Base-by-base conservation (phyloP, 2,888 invertebrate genomes). In the Campoletis raptor region DNA sequence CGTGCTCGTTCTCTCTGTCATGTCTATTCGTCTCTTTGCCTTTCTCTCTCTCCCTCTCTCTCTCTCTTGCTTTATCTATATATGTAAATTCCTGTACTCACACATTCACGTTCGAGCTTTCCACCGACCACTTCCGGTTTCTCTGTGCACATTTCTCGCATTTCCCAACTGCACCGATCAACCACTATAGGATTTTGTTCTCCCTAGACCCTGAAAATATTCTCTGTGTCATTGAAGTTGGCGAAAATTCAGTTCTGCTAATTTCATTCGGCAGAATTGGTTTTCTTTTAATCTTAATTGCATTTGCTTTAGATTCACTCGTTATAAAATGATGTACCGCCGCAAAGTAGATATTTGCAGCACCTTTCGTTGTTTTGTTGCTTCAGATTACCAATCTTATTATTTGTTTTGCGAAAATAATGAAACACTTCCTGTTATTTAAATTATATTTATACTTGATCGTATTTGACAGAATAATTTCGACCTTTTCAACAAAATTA, bases 91-190 rank as follows among this genome's bases (percentile, higher is more conserved):
- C 3, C 57, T 57, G 10, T 57, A 21, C 24, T 57, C 73, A 37
- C 42, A 74, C 54, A 48, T 42, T 24, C 64, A 15, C 69, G 64
- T 42, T 21, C 30, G 57, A 54, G 57, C 74, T 15, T 42, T 30
- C 74, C 66, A 37, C 76, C 85, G 74, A 81, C 72, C 85, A 83
- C 83, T 86, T 86, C 85, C 85, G 85, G 85, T 86, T 86, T 77
- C 80, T 72, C 81, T 42, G 30, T 79, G 70, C 64, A 72, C 67
- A 80, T 80, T 83, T 72, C 64, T 48, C 82, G 57, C 67, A 85
- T 83, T 83, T 61, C 8, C 79, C 83, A 61, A 52, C 52, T 52
- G 52, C 24, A 10, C 52, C 30, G 18, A 52, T 52, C 57, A 30
- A 24, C 57, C 57, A 24, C 57, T 24, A 57, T 24, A 30, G 3